Percentiles rank a stretch among this genome's conserved stretches.
Conservation (phyloP, 2,888 invertebrate genomes). For the Ectemnius lituratus region DNA sequence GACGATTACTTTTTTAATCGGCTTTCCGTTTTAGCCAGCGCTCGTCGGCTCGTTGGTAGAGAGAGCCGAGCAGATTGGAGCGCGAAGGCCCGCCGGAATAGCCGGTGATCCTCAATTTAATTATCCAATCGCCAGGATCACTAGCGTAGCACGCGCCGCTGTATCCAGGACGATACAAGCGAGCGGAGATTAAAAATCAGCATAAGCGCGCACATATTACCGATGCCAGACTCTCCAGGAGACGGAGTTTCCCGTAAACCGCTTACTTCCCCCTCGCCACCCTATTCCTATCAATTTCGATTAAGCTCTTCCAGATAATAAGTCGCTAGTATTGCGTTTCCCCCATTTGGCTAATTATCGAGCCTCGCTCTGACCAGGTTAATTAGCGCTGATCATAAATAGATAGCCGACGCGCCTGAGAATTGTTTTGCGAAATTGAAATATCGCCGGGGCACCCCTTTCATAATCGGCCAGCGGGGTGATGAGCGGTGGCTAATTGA, state of each 20-base stretch:
- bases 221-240: background rate
- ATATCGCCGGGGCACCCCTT: too few relatives aligned
- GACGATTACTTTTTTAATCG: conserved; percentile 32
- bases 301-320: background rate
- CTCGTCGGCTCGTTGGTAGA: background rate
- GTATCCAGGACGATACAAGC: background rate
- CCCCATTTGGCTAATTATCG: too few relatives aligned
- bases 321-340: too few relatives aligned
- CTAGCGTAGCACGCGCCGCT: background rate
- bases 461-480: too few relatives aligned
- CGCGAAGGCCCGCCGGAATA: conserved; percentile 22
- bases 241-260: conserved; percentile 1
- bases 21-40: conserved; percentile 12
- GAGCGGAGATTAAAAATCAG: conserved; percentile 19
- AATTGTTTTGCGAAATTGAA: too few relatives aligned
- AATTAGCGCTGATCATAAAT: too few relatives aligned
- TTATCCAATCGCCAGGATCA: conserved; percentile 19
- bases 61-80: conserved; percentile 22
- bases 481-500: too few relatives aligned
- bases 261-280: background rate
- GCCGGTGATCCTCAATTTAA: conserved; percentile 27
- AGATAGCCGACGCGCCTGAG: too few relatives aligned
- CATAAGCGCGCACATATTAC: background rate
- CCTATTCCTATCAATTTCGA: background rate
- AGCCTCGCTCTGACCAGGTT: too few relatives aligned